Evolutionary conservation across 2,113 vertebrate genomes (phyloP).

Genomic region (Hemibagrus wyckioides): DNA sequence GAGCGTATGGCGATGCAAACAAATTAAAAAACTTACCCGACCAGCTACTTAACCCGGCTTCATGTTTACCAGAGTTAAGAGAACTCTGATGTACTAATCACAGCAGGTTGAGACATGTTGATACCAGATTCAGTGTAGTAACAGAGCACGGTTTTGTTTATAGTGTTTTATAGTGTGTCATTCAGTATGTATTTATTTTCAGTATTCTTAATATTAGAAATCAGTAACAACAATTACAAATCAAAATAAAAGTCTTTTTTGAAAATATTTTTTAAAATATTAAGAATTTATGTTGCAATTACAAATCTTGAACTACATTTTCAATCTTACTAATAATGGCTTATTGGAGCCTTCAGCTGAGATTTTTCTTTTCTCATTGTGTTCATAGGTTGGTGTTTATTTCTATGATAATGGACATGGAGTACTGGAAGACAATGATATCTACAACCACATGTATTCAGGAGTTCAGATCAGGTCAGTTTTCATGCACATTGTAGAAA

Average conservation of each 20-base stretch:
- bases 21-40: too few relatives aligned
- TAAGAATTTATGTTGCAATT: background rate
- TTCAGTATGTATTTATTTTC: background rate
- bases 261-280: background rate
- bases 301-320: background rate
- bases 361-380: background rate
- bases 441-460: conserved; percentile 99
- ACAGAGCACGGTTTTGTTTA: too few relatives aligned
- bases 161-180: too few relatives aligned
- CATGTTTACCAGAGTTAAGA: too few relatives aligned
- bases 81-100: too few relatives aligned
- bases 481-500: background rate
- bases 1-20: too few relatives aligned
- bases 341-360: background rate
- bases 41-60: too few relatives aligned
- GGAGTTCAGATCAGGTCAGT: conserved; percentile 98
- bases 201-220: background rate
- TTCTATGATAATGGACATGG: conserved; percentile 99
- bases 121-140: too few relatives aligned
- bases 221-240: background rate
- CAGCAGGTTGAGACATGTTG: too few relatives aligned
- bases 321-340: background rate
- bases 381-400: conserved; percentile 91
- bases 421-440: conserved; percentile 98
- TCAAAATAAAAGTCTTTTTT: background rate